Base-by-base conservation (phyloP, 2,113 vertebrate species). In the Tyto alba region DNA sequence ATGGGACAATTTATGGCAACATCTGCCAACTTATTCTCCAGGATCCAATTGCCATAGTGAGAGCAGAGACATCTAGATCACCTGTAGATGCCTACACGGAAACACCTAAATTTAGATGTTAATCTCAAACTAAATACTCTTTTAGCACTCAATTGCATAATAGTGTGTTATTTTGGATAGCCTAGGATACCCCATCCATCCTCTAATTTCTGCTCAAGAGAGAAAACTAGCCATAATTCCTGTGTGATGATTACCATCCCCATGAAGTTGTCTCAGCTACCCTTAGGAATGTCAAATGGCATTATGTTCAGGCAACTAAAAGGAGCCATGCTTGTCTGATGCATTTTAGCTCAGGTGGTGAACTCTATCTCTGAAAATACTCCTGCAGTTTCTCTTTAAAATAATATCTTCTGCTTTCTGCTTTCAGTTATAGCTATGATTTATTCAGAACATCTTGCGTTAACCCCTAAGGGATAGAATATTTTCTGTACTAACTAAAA, bases 401-500 rank as follows among this genome's bases (percentile, higher is more conserved):
- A 79, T 5, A 76, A 6, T 32, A 73, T 45, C 11, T 72, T 78
- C 57, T 78, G 21, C 30, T 87, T 82, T 81, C 25, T 82, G 26
- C 57, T 81, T 85, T 43, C 76, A 75, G 38, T n/a, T 80, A 43
- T 86, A 64, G 21, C 20, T 85, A 57, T 43, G 34, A 55, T 63
- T 91, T 90, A 88, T 91, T 81, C 67, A 83, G 38, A 66, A 62
- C 4, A 2, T 71, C 27, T 69, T 80, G 5, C 0, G 0, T 69
- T 84, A 93, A 86, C 18, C 38, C 41, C 47, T 50, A 73, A 77
- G 41, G n/a, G 22, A 60, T 55, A 57, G 17, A 10, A 34, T 55
- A 67, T 90, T 94, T 96, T 94, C 80, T 67, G 16, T 52, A 63
- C 29, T 71, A 88, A 90, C 71, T 83, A 41, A 79, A 96, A 80